Evolutionary conservation across 2,797 vertebrate genomes (phyloP).

Genomic region (Propithecus perrieri): DNA sequence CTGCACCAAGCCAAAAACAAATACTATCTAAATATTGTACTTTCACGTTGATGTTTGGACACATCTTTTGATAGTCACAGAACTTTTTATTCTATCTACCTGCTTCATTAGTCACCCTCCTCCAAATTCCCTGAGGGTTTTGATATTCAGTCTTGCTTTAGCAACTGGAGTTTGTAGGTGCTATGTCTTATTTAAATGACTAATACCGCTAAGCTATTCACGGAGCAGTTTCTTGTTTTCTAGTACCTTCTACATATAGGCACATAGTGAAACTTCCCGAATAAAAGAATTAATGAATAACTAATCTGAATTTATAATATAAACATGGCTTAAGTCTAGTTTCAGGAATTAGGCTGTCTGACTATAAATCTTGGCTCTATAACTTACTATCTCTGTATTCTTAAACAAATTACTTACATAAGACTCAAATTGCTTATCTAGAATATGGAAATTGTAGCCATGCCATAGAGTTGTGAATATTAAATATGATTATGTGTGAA

Average conservation of each 20-base stretch:
- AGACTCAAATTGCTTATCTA: not conserved
- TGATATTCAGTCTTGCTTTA: not conserved
- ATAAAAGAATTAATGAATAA: not conserved
- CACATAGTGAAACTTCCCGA: conserved; percentile 20
- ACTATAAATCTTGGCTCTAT: not conserved
- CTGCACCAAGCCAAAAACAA: not conserved
- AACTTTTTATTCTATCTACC: not conserved
- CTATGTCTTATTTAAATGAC: not conserved
- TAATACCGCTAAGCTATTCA: not conserved
- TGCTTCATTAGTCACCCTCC: not conserved
- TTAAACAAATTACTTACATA: not conserved
- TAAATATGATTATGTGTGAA: not conserved
- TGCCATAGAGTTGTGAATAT: not conserved
- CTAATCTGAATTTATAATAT: not conserved
- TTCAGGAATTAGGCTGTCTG: not conserved
- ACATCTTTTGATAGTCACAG: not conserved
- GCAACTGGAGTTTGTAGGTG: not conserved
- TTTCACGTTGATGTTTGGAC: not conserved
- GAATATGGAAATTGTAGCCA: not conserved
- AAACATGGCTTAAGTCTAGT: not conserved
- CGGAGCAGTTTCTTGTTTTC: not conserved
- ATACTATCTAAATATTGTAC: not conserved
- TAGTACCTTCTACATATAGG: not conserved
- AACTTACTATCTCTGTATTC: not conserved
- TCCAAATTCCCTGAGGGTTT: not conserved